phyloP scores from a whole-genome alignment of 2,797 vertebrate species.

The Tinamus major region DNA sequence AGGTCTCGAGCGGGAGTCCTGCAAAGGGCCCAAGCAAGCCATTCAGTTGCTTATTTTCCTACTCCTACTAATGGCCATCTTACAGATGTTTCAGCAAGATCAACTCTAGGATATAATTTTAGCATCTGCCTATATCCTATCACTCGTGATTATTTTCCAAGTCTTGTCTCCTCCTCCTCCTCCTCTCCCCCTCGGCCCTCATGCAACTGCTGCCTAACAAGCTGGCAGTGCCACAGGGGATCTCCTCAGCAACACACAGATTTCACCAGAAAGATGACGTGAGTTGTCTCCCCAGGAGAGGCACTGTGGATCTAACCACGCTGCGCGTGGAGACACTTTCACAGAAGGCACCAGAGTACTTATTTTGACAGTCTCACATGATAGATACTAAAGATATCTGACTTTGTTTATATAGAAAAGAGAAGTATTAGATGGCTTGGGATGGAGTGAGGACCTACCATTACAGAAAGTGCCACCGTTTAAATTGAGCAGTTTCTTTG shows the following conservation, averaged over 20 bases:
- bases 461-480: not conserved
- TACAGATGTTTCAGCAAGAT: not conserved
- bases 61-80: not conserved
- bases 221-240: not conserved
- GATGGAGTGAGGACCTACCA: not conserved
- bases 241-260: not conserved
- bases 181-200: not conserved
- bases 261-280: not conserved
- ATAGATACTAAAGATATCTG: not conserved
- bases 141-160: not conserved
- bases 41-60: not conserved
- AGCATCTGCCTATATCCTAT: not conserved
- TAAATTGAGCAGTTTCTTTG: not conserved
- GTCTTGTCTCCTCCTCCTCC: not conserved
- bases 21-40: not conserved
- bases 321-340: not conserved
- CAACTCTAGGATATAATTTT: not conserved
- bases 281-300: not conserved
- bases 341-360: not conserved
- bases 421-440: not conserved
- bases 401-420: not conserved
- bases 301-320: accelerated
- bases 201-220: not conserved
- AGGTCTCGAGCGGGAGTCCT: not conserved
- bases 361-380: not conserved